Evolutionary conservation across 2,888 invertebrate genomes (phyloP).

Genomic region (Clivina fossor): DNA sequence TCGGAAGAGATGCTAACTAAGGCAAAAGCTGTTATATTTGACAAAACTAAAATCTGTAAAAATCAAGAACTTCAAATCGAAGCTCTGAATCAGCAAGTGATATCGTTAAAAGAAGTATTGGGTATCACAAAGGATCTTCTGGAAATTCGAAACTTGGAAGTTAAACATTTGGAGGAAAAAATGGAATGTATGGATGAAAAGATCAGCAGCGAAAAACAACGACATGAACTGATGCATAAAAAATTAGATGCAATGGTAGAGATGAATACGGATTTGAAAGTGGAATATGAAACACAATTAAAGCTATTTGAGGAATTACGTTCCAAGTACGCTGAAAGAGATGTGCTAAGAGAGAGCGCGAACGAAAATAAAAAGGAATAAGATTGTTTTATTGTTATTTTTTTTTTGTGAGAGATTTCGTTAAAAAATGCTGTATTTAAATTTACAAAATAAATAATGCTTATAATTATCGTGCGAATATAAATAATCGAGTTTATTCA

Average conservation of each 20-base stretch:
- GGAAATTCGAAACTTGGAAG: constrained; percentile 76
- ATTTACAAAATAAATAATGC: neutral
- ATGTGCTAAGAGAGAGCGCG: constrained; percentile 36
- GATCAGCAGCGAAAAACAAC: constrained; percentile 71
- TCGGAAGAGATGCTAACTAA: constrained; percentile 61
- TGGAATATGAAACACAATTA: constrained; percentile 77
- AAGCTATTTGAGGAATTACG: constrained; percentile 65
- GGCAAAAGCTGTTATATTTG: constrained; percentile 71
- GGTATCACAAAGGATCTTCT: constrained; percentile 77
- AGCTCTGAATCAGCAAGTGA: constrained; percentile 70
- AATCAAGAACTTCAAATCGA: constrained; percentile 79
- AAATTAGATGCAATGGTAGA: constrained; percentile 71
- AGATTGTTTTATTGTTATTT: neutral
- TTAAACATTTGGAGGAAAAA: constrained; percentile 71
- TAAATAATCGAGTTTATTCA: neutral
- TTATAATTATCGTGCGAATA: neutral
- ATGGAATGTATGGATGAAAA: constrained; percentile 69
- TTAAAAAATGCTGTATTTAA: neutral
- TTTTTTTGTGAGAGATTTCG: neutral
- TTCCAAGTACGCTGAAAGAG: constrained; percentile 49
- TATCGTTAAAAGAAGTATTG: constrained; percentile 79
- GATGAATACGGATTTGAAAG: constrained; percentile 73
- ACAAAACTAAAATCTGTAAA: constrained; percentile 74
- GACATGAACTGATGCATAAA: constrained; percentile 67
- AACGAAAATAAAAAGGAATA: constrained; percentile 2